Evolutionary conservation across 2,888 invertebrate species (phyloP).

Genomic region (Pyrgus malvae): DNA sequence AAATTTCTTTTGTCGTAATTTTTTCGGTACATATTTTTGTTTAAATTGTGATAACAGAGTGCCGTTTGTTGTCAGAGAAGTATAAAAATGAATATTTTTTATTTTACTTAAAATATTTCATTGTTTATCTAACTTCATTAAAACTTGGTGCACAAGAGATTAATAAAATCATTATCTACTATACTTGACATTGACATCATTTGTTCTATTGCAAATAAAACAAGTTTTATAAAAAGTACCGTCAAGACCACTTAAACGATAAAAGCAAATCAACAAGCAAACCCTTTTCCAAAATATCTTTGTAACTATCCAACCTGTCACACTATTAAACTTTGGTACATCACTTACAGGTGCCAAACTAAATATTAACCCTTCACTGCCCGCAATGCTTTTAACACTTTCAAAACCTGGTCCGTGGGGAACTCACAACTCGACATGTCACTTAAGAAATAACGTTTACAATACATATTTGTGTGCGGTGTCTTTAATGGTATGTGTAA

Average conservation of each 20-base stretch:
- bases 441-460: slow-evolving; percentile 26
- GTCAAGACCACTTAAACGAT: background rate
- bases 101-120: too few relatives aligned
- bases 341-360: slow-evolving; percentile 26
- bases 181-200: too few relatives aligned
- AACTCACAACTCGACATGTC: slow-evolving; percentile 40
- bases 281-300: slow-evolving; percentile 5
- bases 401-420: slow-evolving; percentile 45
- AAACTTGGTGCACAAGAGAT: too few relatives aligned
- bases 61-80: too few relatives aligned
- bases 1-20: slow-evolving; percentile 9
- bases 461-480: slow-evolving; percentile 9
- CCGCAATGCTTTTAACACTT: slow-evolving; percentile 45
- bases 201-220: too few relatives aligned
- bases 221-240: too few relatives aligned
- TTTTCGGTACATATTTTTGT: slow-evolving; percentile 1
- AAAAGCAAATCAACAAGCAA: background rate
- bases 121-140: too few relatives aligned
- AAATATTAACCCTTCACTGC: slow-evolving; percentile 30
- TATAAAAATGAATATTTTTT: too few relatives aligned
- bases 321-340: slow-evolving; percentile 14
- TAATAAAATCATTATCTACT: too few relatives aligned
- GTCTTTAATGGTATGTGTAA: slow-evolving; percentile 3
- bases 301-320: background rate
- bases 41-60: too few relatives aligned